Evolutionary conservation across 2,888 invertebrate genomes (phyloP).

Genomic region (Rhabditoides inermis): DNA sequence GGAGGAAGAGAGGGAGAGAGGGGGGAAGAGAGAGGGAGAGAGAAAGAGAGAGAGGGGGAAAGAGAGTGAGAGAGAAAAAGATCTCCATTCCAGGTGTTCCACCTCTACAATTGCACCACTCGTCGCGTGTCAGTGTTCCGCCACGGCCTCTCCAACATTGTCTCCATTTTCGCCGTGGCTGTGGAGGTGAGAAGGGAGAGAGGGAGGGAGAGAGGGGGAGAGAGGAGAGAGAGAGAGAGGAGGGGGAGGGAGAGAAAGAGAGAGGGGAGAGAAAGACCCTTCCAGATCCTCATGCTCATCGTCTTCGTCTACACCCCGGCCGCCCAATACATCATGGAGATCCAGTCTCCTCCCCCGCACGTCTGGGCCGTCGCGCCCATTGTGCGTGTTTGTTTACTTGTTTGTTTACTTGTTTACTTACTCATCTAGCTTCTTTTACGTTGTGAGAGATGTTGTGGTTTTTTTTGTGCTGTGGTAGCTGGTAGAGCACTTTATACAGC

Average conservation of each 20-base stretch:
- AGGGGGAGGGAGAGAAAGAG: neutral
- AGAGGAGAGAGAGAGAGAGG: neutral
- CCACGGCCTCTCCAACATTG: constrained; percentile 48
- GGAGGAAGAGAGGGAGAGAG: constrained; percentile 7
- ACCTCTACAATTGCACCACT: constrained; percentile 50
- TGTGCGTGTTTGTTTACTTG: constrained; percentile 7
- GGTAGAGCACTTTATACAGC: too few relatives aligned
- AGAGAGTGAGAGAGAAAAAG: neutral
- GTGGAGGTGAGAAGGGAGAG: constrained; percentile 31
- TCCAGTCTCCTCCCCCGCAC: constrained; percentile 44
- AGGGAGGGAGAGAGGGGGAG: neutral
- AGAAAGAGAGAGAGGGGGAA: neutral
- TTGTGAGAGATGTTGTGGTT: neutral
- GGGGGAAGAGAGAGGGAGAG: neutral
- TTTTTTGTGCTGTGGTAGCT: neutral
- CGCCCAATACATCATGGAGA: constrained; percentile 50
- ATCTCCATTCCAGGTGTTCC: constrained; percentile 35
- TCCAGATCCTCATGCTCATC: constrained; percentile 42
- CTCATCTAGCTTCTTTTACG: neutral
- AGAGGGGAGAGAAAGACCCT: neutral
- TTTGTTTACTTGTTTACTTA: neutral
- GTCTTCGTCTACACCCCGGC: constrained; percentile 49
- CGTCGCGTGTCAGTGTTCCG: constrained; percentile 49
- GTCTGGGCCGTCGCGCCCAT: constrained; percentile 37
- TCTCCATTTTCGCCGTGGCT: constrained; percentile 45